Evolutionary conservation across 1,140 invertebrate genomes (phyloP).

Genomic region (Eupeodes corollae): DNA sequence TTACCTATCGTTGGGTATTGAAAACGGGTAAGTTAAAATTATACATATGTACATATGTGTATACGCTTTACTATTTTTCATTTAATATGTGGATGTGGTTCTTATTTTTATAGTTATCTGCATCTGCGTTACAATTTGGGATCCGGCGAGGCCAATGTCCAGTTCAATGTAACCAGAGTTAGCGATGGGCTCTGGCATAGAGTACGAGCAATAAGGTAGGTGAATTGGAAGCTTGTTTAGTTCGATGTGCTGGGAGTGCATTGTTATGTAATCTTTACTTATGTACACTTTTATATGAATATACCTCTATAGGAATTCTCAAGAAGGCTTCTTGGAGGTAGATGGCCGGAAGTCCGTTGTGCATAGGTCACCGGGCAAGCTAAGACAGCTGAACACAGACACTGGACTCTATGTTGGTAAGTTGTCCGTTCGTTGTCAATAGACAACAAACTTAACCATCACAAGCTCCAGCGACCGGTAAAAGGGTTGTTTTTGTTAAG

Average conservation of each 20-base stretch:
- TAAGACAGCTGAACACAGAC: conserved; percentile 75
- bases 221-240: background rate
- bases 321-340: conserved; percentile 72
- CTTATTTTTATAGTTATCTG: conserved; percentile 35
- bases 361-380: conserved; percentile 66
- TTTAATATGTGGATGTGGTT: background rate
- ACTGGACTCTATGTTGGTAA: conserved; percentile 76
- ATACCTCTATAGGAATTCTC: conserved; percentile 57
- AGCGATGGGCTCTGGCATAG: conserved; percentile 89
- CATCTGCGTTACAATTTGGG: conserved; percentile 56
- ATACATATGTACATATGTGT: background rate
- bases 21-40: conserved; percentile 53
- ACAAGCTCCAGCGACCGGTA: no score
- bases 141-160: conserved; percentile 64
- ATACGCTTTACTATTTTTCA: background rate
- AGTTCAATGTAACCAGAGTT: conserved; percentile 75
- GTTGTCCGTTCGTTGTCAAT: conserved; percentile 14
- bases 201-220: conserved; percentile 73
- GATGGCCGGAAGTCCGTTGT: conserved; percentile 69
- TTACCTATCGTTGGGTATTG: conserved; percentile 74
- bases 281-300: background rate
- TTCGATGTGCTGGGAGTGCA: background rate
- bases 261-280: background rate
- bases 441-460: no score
- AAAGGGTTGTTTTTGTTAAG: no score